Evolutionary conservation across 2,797 vertebrate species (phyloP).

Genomic region (Bufotes viridis): DNA sequence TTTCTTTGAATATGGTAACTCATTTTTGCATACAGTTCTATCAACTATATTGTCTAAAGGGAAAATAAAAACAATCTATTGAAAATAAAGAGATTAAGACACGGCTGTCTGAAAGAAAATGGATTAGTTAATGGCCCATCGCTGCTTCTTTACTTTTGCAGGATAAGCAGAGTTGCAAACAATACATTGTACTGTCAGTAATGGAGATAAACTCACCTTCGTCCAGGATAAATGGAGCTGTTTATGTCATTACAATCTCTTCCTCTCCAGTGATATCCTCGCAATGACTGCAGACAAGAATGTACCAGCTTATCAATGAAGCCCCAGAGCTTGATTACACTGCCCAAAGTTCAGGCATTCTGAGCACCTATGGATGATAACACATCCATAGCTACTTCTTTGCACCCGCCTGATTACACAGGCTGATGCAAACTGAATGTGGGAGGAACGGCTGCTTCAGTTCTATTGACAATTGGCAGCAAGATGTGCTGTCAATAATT

Average conservation of each 20-base stretch:
- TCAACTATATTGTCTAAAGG: background rate
- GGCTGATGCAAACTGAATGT: no score
- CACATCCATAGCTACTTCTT: no score
- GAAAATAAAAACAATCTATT: background rate
- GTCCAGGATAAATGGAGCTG: slow-evolving; percentile 70
- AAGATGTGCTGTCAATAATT: no score
- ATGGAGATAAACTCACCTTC: slow-evolving; percentile 70
- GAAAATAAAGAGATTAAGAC: slow-evolving; percentile 1
- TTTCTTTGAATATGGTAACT: background rate
- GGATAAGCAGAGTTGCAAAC: slow-evolving; percentile 13
- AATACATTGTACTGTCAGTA: slow-evolving; percentile 6
- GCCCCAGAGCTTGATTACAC: no score
- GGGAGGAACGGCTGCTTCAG: no score
- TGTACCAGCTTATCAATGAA: slow-evolving; percentile 11
- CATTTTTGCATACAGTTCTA: background rate
- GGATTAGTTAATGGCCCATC: background rate
- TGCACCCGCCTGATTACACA: no score
- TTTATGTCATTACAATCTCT: slow-evolving; percentile 75
- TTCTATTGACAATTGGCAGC: no score
- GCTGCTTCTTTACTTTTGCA: background rate
- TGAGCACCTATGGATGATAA: no score
- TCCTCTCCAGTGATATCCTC: slow-evolving; percentile 80
- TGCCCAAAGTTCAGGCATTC: no score
- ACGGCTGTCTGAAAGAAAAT: background rate
- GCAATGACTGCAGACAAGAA: slow-evolving; percentile 69